Percentiles rank a stretch among this genome's conserved stretches.
These are phyloP conservation scores for Phaetusa simplex DNA, from an alignment of 2,113 vertebrate species.

Conservation along the genomic window DNA sequence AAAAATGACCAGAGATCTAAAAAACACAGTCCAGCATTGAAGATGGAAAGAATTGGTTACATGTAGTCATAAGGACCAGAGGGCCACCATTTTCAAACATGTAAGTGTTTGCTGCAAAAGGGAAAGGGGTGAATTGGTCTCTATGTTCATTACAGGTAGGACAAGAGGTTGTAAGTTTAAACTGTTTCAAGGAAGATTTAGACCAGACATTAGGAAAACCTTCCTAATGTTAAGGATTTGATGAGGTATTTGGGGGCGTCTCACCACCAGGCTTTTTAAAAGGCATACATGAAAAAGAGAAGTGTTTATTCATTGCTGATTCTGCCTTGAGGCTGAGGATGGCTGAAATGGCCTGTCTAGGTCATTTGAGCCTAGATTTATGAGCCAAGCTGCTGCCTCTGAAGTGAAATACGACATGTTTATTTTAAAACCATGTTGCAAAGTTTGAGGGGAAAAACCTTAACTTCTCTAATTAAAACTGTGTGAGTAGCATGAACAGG, in stretches of 20 bases:
- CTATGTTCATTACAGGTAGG: background rate
- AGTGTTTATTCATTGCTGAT: background rate
- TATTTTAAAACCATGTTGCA: background rate
- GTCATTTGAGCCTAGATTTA: background rate
- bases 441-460: background rate
- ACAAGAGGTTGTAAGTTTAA: background rate
- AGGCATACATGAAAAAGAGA: background rate
- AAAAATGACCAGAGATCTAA: background rate
- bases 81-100: background rate
- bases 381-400: background rate
- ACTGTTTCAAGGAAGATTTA: background rate
- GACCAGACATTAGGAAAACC: background rate
- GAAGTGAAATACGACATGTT: background rate
- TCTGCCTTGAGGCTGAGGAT: background rate
- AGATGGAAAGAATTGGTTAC: background rate
- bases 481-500: background rate
- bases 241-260: background rate
- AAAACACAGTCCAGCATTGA: background rate
- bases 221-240: background rate
- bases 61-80: background rate
- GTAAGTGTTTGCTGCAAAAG: background rate
- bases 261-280: background rate
- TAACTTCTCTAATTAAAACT: constrained; percentile 9
- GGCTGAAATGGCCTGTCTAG: background rate
- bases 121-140: background rate